Evolutionary conservation across 2,888 invertebrate genomes (phyloP), one percentile per base, ranked within the genome.

Genomic region (Smittia aterrima): DNA sequence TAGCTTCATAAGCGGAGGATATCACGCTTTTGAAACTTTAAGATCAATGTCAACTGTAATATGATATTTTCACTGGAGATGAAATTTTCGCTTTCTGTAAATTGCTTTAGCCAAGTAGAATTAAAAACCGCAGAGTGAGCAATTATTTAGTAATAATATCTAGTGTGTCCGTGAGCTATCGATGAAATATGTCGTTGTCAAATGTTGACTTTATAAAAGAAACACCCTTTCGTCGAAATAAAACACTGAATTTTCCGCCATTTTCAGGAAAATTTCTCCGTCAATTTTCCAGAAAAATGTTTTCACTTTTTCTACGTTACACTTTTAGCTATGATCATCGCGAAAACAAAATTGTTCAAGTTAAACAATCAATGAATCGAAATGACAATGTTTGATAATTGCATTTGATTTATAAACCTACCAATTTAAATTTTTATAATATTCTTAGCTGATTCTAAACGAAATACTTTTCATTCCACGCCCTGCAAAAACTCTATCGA

Each of bases 1-100:
- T n/a, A n/a, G n/a, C n/a, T n/a, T n/a, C n/a, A n/a, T n/a, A n/a
- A n/a, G n/a, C n/a, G n/a, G n/a, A n/a, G n/a, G n/a, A n/a, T n/a
- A n/a, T n/a, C n/a, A n/a, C n/a, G n/a, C n/a, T n/a, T n/a, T n/a
- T n/a, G 18, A 53, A 9, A 32, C 3, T 6, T 9, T 38, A 54
- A 70, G 53, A 70, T 70, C 70, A 70, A 70, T 70, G 70, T 70
- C 70, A 70, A n/a, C 53, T 11, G 70, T 53, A 70, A 70, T 20
- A 18, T 32, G 53, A 70, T 70, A 70, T 24, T 11, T 32, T 11
- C 53, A 54, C 53, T 70, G 9, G 70, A 70, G 53, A 66, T 27
- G 20, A n/a, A 18, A 27, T n/a, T n/a, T 27, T 66, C 66, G 20
- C 20, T 18, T 3, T 24, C 22, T 11, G 58, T 4, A 58, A 58